Conservation (phyloP, 1,140 invertebrate genomes). For the Brachionus manjavacas region DNA sequence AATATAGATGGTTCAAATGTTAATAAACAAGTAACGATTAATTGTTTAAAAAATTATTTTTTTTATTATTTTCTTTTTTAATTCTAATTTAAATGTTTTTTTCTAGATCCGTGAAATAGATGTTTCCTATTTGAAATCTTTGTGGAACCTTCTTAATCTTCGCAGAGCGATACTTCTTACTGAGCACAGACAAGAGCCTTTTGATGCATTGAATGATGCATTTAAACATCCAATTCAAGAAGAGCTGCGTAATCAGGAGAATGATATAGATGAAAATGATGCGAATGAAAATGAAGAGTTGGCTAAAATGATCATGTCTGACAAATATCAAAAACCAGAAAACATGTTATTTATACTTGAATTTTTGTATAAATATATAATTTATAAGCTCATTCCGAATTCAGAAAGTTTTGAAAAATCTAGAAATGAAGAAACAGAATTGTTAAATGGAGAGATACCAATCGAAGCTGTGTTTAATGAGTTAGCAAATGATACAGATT, state of each 20-base stretch:
- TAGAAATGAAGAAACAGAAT: background rate
- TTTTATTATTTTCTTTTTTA: background rate
- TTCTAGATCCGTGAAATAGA: slow-evolving; percentile 13
- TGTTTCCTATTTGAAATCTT: slow-evolving; percentile 8
- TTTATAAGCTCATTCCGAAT: background rate
- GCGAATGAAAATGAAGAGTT: background rate
- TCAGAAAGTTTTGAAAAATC: background rate
- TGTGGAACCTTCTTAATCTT: slow-evolving; percentile 6
- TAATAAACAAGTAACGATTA: background rate
- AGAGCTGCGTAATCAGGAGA: background rate
- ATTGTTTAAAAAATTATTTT: background rate
- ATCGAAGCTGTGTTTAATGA: background rate
- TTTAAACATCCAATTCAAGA: background rate
- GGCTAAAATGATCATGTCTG: background rate
- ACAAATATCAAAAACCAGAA: background rate
- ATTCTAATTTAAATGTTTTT: background rate
- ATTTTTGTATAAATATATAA: background rate
- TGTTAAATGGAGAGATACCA: background rate
- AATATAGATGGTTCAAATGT: background rate
- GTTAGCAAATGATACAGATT: background rate
- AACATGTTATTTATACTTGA: background rate
- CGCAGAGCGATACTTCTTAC: background rate
- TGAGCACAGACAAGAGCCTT: slow-evolving; percentile 9
- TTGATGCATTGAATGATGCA: background rate
- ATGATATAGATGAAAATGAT: background rate